Conservation (phyloP, 2,797 vertebrate species). For the Eulemur mongoz region DNA sequence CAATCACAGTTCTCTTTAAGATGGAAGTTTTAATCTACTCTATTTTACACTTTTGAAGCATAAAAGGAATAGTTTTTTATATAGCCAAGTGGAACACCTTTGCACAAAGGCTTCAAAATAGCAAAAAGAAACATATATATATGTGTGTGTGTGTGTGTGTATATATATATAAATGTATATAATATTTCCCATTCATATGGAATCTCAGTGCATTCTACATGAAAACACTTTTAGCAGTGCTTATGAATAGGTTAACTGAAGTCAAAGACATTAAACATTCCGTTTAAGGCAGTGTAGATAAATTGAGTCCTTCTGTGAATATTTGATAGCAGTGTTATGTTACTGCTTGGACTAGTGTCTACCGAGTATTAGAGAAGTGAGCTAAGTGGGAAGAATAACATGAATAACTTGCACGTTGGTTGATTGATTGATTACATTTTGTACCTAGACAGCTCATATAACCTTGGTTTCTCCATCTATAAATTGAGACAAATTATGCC, state of each 20-base stretch:
- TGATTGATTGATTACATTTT: constrained; percentile 20
- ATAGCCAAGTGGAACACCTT: not conserved
- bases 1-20: constrained; percentile 1
- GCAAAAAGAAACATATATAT: not conserved
- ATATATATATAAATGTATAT: too few species aligned
- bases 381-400: not conserved
- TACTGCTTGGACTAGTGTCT: not conserved
- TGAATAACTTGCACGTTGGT: not conserved
- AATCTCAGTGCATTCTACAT: not conserved
- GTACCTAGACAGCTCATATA: not conserved
- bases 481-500: constrained; percentile 22
- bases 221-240: not conserved
- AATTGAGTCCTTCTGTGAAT: not conserved
- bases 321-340: not conserved
- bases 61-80: not conserved
- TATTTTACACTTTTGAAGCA: constrained; percentile 21
- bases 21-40: not conserved
- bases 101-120: not conserved
- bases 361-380: not conserved
- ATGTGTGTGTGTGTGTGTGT: too few species aligned
- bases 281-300: not conserved
- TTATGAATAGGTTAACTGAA: not conserved
- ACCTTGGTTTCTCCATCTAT: not conserved
- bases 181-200: not conserved
- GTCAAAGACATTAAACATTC: not conserved